Evolutionary conservation across 2,888 invertebrate species (phyloP).

Genomic region (Scaptomyza polygonia): DNA sequence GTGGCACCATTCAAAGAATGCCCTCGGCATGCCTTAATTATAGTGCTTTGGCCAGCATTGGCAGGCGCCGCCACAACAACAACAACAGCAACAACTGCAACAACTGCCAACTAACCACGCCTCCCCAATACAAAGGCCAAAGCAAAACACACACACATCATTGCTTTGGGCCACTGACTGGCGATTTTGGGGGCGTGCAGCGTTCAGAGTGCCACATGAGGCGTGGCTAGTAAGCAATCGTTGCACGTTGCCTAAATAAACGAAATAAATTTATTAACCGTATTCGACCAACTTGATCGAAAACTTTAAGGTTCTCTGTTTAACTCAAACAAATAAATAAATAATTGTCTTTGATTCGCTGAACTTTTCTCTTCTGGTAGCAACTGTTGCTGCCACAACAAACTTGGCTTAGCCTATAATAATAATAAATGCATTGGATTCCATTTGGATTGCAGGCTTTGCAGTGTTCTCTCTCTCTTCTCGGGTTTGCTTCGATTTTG

Average conservation of each 20-base stretch:
- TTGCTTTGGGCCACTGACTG: slow-evolving; percentile 61
- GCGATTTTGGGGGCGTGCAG: slow-evolving; percentile 37
- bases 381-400: slow-evolving; percentile 5
- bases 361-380: slow-evolving; percentile 12
- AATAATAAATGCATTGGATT: slow-evolving; percentile 15
- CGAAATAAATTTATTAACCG: slow-evolving; percentile 36
- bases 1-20: slow-evolving; percentile 62
- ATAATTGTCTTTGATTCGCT: not conserved
- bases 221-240: slow-evolving; percentile 41
- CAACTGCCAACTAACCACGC: slow-evolving; percentile 70
- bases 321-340: not conserved
- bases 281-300: slow-evolving; percentile 32
- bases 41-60: slow-evolving; percentile 80
- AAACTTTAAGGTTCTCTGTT: not conserved
- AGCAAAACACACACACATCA: slow-evolving; percentile 20
- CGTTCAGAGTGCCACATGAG: slow-evolving; percentile 24
- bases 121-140: slow-evolving; percentile 51
- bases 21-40: slow-evolving; percentile 83
- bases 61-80: slow-evolving; percentile 64
- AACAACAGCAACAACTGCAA: slow-evolving; percentile 45
- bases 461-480: not conserved
- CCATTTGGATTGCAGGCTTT: slow-evolving; percentile 28
- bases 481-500: slow-evolving; percentile 2
- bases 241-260: slow-evolving; percentile 2
- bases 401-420: slow-evolving; percentile 26